These are phyloP conservation scores for Prionailurus bengalensis DNA, from an alignment of 2,113 vertebrate species.

Conservation along the genomic window DNA sequence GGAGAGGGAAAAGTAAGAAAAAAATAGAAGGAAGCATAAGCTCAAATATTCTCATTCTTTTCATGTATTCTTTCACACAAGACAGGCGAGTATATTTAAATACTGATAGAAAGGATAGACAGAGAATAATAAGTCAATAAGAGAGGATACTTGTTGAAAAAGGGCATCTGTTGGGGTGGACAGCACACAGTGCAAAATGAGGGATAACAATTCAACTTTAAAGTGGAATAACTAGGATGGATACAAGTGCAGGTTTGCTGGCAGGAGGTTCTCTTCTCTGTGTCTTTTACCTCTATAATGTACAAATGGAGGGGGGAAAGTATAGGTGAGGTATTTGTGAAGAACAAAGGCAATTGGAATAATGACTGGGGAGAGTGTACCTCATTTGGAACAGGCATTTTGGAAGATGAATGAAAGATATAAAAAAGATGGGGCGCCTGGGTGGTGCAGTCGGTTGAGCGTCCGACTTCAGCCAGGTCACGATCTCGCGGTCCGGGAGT, in stretches of 20 bases:
- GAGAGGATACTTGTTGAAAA: neutral
- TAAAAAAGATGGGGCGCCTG: too few species aligned
- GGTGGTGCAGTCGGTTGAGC: too few species aligned
- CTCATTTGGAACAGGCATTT: neutral
- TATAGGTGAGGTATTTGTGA: neutral
- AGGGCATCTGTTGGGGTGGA: neutral
- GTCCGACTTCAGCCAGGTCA: too few species aligned
- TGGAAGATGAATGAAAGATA: neutral
- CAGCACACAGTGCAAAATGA: neutral
- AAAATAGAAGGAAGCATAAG: neutral
- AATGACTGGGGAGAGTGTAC: neutral
- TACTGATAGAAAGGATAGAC: neutral
- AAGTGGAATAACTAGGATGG: neutral
- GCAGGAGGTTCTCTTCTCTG: neutral
- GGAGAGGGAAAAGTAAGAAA: neutral
- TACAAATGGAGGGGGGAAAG: neutral
- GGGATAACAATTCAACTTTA: neutral
- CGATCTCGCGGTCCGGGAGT: too few species aligned
- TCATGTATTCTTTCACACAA: neutral
- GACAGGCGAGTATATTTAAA: neutral
- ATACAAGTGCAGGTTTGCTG: neutral
- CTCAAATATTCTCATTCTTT: neutral
- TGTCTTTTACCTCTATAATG: neutral
- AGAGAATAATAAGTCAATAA: neutral
- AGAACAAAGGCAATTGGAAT: neutral